Percentiles rank a stretch among this genome's conserved stretches.
phyloP scores from a whole-genome alignment of 2,888 invertebrate genomes.

The Ormyrus rosae region DNA sequence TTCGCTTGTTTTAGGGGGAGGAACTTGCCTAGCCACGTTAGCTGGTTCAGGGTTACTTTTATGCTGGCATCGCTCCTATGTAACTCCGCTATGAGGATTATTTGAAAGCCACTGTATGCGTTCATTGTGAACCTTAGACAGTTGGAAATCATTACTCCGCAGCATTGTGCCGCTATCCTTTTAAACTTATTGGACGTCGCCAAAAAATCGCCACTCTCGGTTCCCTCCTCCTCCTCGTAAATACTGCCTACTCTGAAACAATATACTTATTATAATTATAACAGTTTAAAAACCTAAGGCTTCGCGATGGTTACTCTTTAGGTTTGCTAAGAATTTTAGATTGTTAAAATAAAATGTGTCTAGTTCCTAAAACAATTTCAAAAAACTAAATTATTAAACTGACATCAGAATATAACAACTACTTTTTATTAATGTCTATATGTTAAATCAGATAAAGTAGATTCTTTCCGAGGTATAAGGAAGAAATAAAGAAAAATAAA shows the following conservation, averaged over 20 bases:
- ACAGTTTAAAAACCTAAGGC: too few relatives aligned
- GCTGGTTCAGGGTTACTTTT: constrained; percentile 20
- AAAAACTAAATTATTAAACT: too few relatives aligned
- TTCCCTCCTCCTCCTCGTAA: not conserved
- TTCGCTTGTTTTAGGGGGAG: not conserved
- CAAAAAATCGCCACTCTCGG: not conserved
- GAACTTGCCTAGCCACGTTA: constrained; percentile 46
- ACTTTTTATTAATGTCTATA: too few relatives aligned
- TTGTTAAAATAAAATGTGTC: too few relatives aligned
- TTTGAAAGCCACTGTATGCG: constrained; percentile 40
- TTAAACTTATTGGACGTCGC: not conserved
- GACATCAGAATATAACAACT: too few relatives aligned
- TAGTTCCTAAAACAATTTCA: too few relatives aligned
- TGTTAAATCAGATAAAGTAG: too few relatives aligned
- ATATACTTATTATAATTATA: not conserved
- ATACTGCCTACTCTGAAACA: constrained; percentile 45
- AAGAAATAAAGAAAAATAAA: too few relatives aligned
- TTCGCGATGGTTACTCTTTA: too few relatives aligned
- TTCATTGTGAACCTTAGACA: constrained; percentile 29
- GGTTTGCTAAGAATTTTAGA: too few relatives aligned
- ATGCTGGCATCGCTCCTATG: constrained; percentile 24
- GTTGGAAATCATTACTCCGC: constrained; percentile 28
- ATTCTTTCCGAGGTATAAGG: too few relatives aligned
- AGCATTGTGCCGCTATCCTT: constrained; percentile 38
- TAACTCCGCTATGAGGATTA: constrained; percentile 47